Evolutionary conservation across 2,113 vertebrate genomes (phyloP).

Genomic region (Collichthys lucidus): DNA sequence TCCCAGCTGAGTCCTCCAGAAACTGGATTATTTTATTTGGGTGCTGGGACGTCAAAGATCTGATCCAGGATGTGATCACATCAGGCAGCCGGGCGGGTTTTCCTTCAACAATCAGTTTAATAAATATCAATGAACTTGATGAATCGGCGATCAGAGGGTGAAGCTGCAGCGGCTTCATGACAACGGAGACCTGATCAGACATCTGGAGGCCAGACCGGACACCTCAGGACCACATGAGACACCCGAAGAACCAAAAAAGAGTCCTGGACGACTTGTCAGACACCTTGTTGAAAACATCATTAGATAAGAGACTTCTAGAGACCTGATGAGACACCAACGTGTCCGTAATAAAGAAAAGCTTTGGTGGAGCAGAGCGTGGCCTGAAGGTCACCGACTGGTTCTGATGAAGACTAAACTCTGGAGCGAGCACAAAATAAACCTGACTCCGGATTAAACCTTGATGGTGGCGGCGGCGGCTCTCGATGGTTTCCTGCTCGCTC

Average conservation of each 20-base stretch:
- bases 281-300: too few relatives aligned
- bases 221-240: too few relatives aligned
- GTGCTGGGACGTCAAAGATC: background rate
- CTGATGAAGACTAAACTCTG: slow-evolving; percentile 9
- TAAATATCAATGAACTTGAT: background rate
- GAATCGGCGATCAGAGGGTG: background rate
- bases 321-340: background rate
- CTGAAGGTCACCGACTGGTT: slow-evolving; percentile 25
- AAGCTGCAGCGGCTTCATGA: background rate
- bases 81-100: background rate
- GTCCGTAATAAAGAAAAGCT: slow-evolving; percentile 2
- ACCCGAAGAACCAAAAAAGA: too few relatives aligned
- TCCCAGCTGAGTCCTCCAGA: background rate
- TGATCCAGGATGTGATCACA: background rate
- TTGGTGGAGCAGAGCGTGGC: slow-evolving; percentile 36
- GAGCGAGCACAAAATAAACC: slow-evolving; percentile 3
- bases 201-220: background rate
- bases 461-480: too few relatives aligned
- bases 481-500: background rate
- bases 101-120: background rate
- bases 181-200: background rate
- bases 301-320: too few relatives aligned
- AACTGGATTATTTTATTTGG: background rate
- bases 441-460: background rate
- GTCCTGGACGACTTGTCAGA: background rate